Evolutionary conservation across 1,140 invertebrate genomes (phyloP).

Genomic region (Drosophila paulistorum): DNA sequence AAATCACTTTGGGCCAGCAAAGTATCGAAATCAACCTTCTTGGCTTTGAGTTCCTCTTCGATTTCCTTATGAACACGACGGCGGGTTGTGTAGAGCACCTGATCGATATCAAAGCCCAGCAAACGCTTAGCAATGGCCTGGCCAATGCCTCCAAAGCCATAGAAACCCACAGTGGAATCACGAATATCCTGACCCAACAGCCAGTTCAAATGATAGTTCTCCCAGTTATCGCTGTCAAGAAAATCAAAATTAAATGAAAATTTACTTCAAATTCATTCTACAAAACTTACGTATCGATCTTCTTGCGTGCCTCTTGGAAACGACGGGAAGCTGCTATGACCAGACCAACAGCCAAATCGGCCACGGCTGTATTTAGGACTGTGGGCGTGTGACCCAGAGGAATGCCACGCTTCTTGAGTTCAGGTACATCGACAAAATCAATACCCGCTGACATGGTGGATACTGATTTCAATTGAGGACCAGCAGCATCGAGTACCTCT

Average conservation of each 20-base stretch:
- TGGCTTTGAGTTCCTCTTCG: constrained; percentile 88
- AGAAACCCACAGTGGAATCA: constrained; percentile 93
- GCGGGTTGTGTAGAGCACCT: constrained; percentile 90
- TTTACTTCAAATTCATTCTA: constrained; percentile 84
- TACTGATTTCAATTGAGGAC: constrained; percentile 91
- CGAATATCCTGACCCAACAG: constrained; percentile 93
- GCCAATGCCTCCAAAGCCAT: constrained; percentile 94
- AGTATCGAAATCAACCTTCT: constrained; percentile 88
- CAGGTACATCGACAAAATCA: constrained; percentile 90
- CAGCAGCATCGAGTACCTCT: constrained; percentile 88
- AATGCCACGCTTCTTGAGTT: constrained; percentile 88
- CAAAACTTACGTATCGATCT: constrained; percentile 70
- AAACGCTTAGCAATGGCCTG: constrained; percentile 88
- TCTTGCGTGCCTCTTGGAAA: constrained; percentile 89
- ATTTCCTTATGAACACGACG: constrained; percentile 86
- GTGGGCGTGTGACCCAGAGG: constrained; percentile 94
- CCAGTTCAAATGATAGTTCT: constrained; percentile 92
- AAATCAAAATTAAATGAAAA: fast-evolving
- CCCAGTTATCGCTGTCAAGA: constrained; percentile 90
- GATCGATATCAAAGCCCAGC: constrained; percentile 88
- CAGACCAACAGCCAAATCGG: constrained; percentile 91
- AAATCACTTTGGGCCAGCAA: constrained; percentile 91
- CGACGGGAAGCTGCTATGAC: constrained; percentile 84
- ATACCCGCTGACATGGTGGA: constrained; percentile 95
- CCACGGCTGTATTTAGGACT: constrained; percentile 94